Percentiles rank a stretch among this genome's conserved stretches.
These are phyloP conservation scores for Mamestra brassicae DNA, from an alignment of 2,888 invertebrate genomes.

Conservation along the genomic window DNA sequence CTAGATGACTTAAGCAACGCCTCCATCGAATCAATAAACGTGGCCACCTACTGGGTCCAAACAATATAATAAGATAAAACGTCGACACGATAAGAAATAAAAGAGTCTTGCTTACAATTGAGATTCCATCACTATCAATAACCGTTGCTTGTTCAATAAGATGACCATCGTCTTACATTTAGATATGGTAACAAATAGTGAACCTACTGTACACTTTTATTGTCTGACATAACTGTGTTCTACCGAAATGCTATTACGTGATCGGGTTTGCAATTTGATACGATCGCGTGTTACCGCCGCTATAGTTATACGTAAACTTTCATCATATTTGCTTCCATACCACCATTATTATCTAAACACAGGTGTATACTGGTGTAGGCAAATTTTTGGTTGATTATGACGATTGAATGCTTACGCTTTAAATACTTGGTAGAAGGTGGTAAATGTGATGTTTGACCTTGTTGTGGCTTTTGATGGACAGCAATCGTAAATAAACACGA, in stretches of 20 bases:
- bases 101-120: no score
- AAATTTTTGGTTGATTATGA: constrained; percentile 12
- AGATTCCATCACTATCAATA: no score
- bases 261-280: constrained; percentile 59
- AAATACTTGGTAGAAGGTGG: not conserved
- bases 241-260: constrained; percentile 67
- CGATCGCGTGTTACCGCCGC: constrained; percentile 55
- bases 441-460: not conserved
- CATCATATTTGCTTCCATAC: constrained; percentile 52
- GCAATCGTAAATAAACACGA: not conserved
- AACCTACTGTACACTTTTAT: constrained; percentile 34
- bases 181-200: constrained; percentile 3
- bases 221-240: constrained; percentile 51
- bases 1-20: no score
- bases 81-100: no score
- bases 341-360: constrained; percentile 35
- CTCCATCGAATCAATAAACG: no score
- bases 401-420: constrained; percentile 7
- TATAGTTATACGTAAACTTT: constrained; percentile 51
- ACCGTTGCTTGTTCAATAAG: not conserved
- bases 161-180: not conserved
- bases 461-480: no score
- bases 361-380: constrained; percentile 19
- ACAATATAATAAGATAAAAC: no score
- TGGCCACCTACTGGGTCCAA: no score